These are phyloP conservation scores for Clinocottus analis DNA, from an alignment of 2,113 vertebrate genomes.

Conservation along the genomic window DNA sequence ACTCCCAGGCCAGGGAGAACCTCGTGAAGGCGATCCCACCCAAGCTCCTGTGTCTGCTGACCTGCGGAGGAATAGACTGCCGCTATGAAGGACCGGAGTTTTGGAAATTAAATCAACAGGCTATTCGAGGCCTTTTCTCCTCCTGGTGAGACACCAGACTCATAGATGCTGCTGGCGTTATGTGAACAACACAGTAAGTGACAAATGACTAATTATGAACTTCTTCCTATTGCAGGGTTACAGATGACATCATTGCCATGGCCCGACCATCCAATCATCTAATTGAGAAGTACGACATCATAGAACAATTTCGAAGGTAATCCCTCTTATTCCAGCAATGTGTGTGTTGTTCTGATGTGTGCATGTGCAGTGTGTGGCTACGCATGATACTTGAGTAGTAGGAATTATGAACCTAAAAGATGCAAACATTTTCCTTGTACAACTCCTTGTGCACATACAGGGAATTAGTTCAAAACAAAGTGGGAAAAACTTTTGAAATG, in stretches of 20 bases:
- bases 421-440: neutral
- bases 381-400: neutral
- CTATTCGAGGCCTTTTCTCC: conserved; percentile 84
- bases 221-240: conserved; percentile 77
- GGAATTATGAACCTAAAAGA: conserved; percentile 9
- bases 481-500: no score
- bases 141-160: conserved; percentile 79
- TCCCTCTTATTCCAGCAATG: neutral
- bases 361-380: neutral
- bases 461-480: neutral
- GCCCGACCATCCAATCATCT: conserved; percentile 82
- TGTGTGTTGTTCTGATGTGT: neutral
- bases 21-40: conserved; percentile 84
- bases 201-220: neutral
- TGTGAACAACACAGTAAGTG: neutral
- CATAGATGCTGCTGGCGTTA: neutral
- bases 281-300: conserved; percentile 83
- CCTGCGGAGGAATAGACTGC: conserved; percentile 84
- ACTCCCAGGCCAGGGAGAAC: conserved; percentile 85
- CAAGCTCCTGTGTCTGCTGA: conserved; percentile 84
- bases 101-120: conserved; percentile 84
- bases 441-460: neutral
- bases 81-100: conserved; percentile 85
- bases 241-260: conserved; percentile 86
- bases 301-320: conserved; percentile 86